Evolutionary conservation across 2,888 invertebrate genomes (phyloP), one percentile per base, ranked within the genome.

Genomic region (Galerucella calmariensis): DNA sequence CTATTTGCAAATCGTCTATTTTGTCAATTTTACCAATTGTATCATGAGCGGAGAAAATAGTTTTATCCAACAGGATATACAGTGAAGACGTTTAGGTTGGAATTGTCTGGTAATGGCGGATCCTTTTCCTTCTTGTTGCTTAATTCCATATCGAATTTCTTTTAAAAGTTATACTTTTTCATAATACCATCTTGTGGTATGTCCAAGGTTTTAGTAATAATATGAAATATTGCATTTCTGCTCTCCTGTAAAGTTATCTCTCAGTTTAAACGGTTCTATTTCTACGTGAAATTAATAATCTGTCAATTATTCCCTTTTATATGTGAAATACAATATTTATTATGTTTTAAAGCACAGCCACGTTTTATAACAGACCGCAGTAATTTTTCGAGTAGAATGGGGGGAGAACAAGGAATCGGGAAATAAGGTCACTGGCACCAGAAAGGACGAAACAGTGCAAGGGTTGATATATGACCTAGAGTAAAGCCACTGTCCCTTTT

Each of bases 361-460:
- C 56, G 56, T 10, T 56, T 41, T 16, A 10, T 56, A 56, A 56
- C 20, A 56, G 16, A 20, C 16, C 56, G 16, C 5, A 16, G 53
- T 56, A 10, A 65, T 20, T 65, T 65, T 20, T 46, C 16, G 63
- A n/a, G 14, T 27, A 27, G 63, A 67, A 48, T 44, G 62, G 14
- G 69, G 56, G 48, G 53, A 59, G 66, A 46, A 58, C 5, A 65
- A 58, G 14, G 59, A 58, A 46, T 68, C 53, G 61, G 67, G 70
- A 69, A 75, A 75, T 73, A 73, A 75, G 75, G 75, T 75, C 75
- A 72, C 73, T 75, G 75, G 77, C 77, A 77, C 75, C 81, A 65
- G 79, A 80, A 81, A 83, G 81, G 80, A 81, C 80, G 80, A 41
- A 81, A 81, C 82, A 79, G 79, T 77, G 77, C 77, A 76, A 56